phyloP scores from a whole-genome alignment of 2,888 invertebrate species.

The Hydraecia micacea region DNA sequence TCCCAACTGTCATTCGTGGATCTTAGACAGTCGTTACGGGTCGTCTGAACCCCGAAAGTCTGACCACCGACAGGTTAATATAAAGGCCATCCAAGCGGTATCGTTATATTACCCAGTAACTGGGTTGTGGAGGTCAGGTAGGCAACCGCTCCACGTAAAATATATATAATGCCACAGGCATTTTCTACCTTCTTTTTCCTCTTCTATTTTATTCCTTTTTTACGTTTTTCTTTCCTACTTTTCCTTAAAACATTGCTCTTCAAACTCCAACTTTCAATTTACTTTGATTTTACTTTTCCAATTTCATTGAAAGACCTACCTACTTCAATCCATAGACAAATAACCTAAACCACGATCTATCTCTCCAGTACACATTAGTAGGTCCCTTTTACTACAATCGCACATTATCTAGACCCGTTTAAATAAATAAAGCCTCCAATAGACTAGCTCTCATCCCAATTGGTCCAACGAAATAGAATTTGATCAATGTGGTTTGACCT shows the following conservation, averaged over 20 bases:
- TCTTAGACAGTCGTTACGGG: background rate
- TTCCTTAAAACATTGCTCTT: too few species aligned
- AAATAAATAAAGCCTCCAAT: conserved; percentile 44
- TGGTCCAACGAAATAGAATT: conserved; percentile 40
- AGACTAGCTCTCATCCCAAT: conserved; percentile 18
- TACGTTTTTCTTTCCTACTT: too few species aligned
- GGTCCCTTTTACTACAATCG: conserved; percentile 21
- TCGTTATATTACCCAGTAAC: background rate
- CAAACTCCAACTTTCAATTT: too few species aligned
- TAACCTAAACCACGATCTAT: background rate
- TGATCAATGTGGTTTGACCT: conserved; percentile 26
- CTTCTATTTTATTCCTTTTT: too few species aligned
- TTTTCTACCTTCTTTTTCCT: too few species aligned
- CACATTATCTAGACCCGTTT: conserved; percentile 25
- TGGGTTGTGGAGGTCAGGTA: background rate
- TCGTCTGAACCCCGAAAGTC: background rate
- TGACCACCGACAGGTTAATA: too few species aligned
- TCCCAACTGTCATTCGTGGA: background rate
- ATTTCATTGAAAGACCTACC: background rate
- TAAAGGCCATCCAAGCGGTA: background rate
- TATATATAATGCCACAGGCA: background rate
- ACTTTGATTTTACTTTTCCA: background rate
- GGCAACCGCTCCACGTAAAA: background rate
- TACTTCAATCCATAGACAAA: background rate
- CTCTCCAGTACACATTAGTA: conserved; percentile 10